Evolutionary conservation across 92 coral and sea anemone species (phyloP).

Genomic region (Galaxea fascicularis): DNA sequence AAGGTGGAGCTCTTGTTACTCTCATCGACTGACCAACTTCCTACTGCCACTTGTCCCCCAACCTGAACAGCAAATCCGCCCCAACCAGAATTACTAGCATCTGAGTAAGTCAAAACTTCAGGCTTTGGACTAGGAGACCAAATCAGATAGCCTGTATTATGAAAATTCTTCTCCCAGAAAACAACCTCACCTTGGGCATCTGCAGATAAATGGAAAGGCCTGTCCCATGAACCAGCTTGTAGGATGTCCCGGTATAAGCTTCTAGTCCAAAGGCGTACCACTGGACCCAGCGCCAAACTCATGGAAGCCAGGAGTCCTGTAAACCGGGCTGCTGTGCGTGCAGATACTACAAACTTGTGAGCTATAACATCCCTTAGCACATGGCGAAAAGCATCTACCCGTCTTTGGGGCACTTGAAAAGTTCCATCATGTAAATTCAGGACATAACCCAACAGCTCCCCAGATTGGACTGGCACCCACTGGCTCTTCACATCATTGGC

Average conservation of each 20-base stretch:
- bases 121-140: slow-evolving; percentile 60
- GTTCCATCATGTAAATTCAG: background rate
- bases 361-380: background rate
- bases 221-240: slow-evolving; percentile 48
- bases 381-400: slow-evolving; percentile 40
- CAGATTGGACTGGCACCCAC: slow-evolving; percentile 31
- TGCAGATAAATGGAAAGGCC: slow-evolving; percentile 25
- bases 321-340: background rate
- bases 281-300: too few relatives aligned
- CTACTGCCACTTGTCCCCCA: slow-evolving; percentile 49
- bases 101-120: slow-evolving; percentile 65
- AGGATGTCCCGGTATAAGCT: slow-evolving; percentile 40
- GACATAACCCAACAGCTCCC: slow-evolving; percentile 19
- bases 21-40: slow-evolving; percentile 65
- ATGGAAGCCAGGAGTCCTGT: slow-evolving; percentile 18
- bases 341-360: slow-evolving; percentile 2
- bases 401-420: background rate
- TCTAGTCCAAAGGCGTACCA: slow-evolving; percentile 11
- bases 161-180: slow-evolving; percentile 53
- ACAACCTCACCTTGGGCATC: slow-evolving; percentile 45
- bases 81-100: slow-evolving; percentile 64
- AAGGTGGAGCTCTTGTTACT: slow-evolving; percentile 64
- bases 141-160: slow-evolving; percentile 49
- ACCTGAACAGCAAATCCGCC: slow-evolving; percentile 47
- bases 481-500: slow-evolving; percentile 28